Base-by-base conservation (phyloP, 2,797 vertebrate genomes). In the Enteromius treurensis region DNA sequence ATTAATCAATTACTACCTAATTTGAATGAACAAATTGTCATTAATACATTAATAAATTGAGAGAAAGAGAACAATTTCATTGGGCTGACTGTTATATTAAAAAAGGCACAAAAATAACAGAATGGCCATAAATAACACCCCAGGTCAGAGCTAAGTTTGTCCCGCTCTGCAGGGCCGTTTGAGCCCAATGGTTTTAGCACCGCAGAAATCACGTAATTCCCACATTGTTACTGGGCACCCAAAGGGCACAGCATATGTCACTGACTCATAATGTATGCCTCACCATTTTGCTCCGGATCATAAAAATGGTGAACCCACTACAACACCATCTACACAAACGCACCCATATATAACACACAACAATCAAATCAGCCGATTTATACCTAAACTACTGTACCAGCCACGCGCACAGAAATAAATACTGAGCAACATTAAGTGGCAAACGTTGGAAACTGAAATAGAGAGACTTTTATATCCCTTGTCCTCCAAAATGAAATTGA, bases 401-500 rank as follows among this genome's bases (percentile, higher is more conserved):
- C 42, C 53, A 58, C 11, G 53, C 10, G 9, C 26, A n/a, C 21
- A 51, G 69, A 51, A 74, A 80, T 70, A 70, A 81, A 77, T 34
- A 76, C 73, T 3, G 10, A 51, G 53, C 23, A 67, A 68, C 55
- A 55, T 70, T 65, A 79, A 80, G 49, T 75, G 53, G 26, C 19
- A 84, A 34, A 74, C 32, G 29, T 68, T 40, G 60, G 47, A 15
- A 75, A 67, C 67, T 47, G 1, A 74, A 49, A 85, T 83, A 55
- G 15, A 78, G 65, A 62, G 42, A 69, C 60, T 79, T 88, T 85
- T 73, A 80, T 64, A 75, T 79, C 84, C 32, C 14, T 68, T 87
- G 86, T 34, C 89, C 87, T 90, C 87, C 83, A 87, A 82, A 85
- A 83, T 80, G 85, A 86, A 86, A 86, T 77, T 74, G 85, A 89